Evolutionary conservation across 2,888 invertebrate species (phyloP).

Genomic region (Rhynchonema sp.): DNA sequence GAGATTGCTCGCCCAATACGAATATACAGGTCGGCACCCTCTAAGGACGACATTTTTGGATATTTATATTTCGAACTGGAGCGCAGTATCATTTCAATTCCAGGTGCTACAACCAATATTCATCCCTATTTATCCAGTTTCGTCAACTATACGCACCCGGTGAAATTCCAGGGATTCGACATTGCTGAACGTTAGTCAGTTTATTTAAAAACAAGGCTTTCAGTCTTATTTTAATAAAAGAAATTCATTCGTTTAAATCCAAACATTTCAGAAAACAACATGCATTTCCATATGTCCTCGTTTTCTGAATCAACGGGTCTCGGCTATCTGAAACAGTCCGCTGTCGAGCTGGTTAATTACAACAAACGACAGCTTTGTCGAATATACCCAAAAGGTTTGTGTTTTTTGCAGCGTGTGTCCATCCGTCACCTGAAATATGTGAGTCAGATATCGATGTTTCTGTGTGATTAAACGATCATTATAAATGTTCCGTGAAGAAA

Average conservation of each 20-base stretch:
- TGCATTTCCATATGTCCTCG: slow-evolving; percentile 95
- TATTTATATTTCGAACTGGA: too few species aligned
- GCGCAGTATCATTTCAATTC: background rate
- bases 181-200: slow-evolving; percentile 58
- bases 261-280: slow-evolving; percentile 59
- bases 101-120: slow-evolving; percentile 81
- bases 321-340: slow-evolving; percentile 78
- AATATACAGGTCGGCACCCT: too few species aligned
- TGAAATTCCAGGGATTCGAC: slow-evolving; percentile 95
- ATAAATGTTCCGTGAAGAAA: too few species aligned
- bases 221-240: background rate
- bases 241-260: too few species aligned
- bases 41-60: too few species aligned
- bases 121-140: slow-evolving; percentile 95
- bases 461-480: too few species aligned
- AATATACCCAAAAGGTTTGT: slow-evolving; percentile 96
- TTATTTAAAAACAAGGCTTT: background rate
- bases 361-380: slow-evolving; percentile 98
- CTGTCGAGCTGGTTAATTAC: slow-evolving; percentile 97
- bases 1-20: slow-evolving; percentile 33
- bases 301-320: slow-evolving; percentile 94
- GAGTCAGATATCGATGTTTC: too few species aligned
- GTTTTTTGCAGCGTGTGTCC: too few species aligned
- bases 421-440: too few species aligned
- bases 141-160: slow-evolving; percentile 98